Conservation (phyloP, 2,113 vertebrate genomes). For the Dascyllus trimaculatus region DNA sequence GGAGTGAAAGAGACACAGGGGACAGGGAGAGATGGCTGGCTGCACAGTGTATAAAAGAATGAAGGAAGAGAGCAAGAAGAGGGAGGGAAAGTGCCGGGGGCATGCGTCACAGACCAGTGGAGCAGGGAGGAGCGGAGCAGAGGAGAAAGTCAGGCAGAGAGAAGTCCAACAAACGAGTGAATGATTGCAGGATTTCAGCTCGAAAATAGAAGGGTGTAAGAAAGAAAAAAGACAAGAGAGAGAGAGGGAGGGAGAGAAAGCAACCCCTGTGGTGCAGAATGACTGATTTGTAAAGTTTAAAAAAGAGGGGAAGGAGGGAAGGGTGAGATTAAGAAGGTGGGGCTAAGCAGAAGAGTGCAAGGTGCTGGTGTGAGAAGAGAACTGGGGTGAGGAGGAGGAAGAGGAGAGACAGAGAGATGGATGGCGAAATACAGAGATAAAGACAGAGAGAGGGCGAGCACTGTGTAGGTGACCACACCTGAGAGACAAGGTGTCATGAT, state of each 20-base stretch:
- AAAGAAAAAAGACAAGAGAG: conserved; percentile 13
- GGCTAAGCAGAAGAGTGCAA: conserved; percentile 36
- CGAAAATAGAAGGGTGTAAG: conserved; percentile 58
- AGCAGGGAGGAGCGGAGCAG: conserved; percentile 62
- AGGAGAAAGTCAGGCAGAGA: conserved; percentile 65
- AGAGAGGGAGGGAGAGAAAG: background rate
- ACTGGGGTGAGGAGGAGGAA: conserved; percentile 10
- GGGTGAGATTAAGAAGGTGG: conserved; percentile 58
- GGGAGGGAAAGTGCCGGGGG: conserved; percentile 54
- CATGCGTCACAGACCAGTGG: conserved; percentile 79
- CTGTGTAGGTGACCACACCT: conserved; percentile 75
- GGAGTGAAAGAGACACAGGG: conserved; percentile 49
- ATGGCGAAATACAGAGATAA: conserved; percentile 69
- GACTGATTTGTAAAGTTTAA: conserved; percentile 49
- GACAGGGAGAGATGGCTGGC: conserved; percentile 55
- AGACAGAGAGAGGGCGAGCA: conserved; percentile 60
- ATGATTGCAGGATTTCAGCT: conserved; percentile 79
- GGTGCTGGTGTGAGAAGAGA: conserved; percentile 34
- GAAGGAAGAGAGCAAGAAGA: conserved; percentile 47
- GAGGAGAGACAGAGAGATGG: conserved; percentile 53
- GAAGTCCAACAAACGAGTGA: conserved; percentile 76
- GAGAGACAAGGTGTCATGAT: conserved; percentile 77
- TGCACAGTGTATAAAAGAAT: conserved; percentile 75
- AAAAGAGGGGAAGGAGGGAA: conserved; percentile 40
- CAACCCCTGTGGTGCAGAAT: conserved; percentile 36